Evolutionary conservation across 2,797 vertebrate genomes (phyloP).

Genomic region (Iguana delicatissima): DNA sequence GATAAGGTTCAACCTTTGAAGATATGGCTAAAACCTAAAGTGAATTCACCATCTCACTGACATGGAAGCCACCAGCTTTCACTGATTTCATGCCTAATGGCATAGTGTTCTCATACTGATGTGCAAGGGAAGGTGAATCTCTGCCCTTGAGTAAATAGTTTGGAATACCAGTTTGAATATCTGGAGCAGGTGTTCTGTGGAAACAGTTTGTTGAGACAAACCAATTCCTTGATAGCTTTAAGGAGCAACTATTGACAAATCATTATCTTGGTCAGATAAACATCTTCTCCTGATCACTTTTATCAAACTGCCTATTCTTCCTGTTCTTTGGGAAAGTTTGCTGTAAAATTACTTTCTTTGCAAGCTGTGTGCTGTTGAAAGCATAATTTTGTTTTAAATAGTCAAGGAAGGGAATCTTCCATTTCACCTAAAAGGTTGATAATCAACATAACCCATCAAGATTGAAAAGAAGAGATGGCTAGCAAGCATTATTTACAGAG

Average conservation of each 20-base stretch:
- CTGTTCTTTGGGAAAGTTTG: slow-evolving; percentile 54
- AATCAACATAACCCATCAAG: slow-evolving; percentile 58
- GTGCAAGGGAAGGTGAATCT: slow-evolving; percentile 19
- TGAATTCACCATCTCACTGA: too few species aligned
- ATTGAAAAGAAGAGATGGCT: slow-evolving; percentile 55
- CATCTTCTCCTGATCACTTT: slow-evolving; percentile 60
- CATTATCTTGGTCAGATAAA: slow-evolving; percentile 66
- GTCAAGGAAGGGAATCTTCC: slow-evolving; percentile 9
- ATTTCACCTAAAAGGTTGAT: slow-evolving; percentile 54
- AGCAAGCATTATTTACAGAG: slow-evolving; percentile 47
- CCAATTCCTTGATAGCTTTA: slow-evolving; percentile 32
- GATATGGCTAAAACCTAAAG: too few species aligned
- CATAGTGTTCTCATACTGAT: neutral
- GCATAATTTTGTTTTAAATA: slow-evolving; percentile 32
- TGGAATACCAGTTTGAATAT: neutral
- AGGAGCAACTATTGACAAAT: slow-evolving; percentile 68
- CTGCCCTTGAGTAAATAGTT: neutral
- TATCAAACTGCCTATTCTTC: slow-evolving; percentile 66
- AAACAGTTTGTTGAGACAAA: neutral
- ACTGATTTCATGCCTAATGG: neutral
- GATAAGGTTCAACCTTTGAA: too few species aligned
- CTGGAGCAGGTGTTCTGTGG: neutral
- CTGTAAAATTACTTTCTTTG: slow-evolving; percentile 56
- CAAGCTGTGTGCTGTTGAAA: slow-evolving; percentile 23
- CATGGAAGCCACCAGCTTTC: too few species aligned